phyloP scores from a whole-genome alignment of 2,113 vertebrate species.

The Hemichromis elongatus region DNA sequence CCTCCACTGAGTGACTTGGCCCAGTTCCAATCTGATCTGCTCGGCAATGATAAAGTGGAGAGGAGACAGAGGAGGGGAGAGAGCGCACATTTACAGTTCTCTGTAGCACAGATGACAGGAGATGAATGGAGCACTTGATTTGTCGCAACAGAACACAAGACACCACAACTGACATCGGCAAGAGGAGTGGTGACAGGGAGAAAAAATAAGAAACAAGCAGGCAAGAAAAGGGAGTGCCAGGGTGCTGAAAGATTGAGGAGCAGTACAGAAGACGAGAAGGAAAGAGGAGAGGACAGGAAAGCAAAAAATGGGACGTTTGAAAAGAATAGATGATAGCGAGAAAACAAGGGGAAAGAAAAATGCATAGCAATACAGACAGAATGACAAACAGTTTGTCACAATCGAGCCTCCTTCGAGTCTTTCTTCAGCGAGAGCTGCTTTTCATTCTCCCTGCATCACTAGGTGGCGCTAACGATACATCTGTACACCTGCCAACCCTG shows the following conservation, averaged over 20 bases:
- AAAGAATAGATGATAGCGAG: not conserved
- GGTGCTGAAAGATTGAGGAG: slow-evolving; percentile 13
- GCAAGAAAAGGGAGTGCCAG: not conserved
- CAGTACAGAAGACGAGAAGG: not conserved
- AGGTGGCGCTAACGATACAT: slow-evolving; percentile 72
- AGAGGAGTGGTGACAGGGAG: slow-evolving; percentile 24
- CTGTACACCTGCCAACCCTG: slow-evolving; percentile 42
- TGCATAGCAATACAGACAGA: not conserved
- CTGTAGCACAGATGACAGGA: slow-evolving; percentile 34
- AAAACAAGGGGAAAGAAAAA: not conserved
- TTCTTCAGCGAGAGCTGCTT: not conserved
- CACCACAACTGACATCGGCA: slow-evolving; percentile 22
- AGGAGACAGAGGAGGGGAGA: slow-evolving; percentile 23
- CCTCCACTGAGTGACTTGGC: slow-evolving; percentile 38
- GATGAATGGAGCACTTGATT: slow-evolving; percentile 49
- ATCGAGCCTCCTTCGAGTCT: not conserved
- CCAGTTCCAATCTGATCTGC: slow-evolving; percentile 41
- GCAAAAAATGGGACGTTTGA: not conserved
- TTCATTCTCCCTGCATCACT: slow-evolving; percentile 41
- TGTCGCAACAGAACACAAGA: slow-evolving; percentile 40
- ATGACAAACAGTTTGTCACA: slow-evolving; percentile 15
- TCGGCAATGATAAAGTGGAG: slow-evolving; percentile 42
- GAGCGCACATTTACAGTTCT: slow-evolving; percentile 10
- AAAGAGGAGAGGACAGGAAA: not conserved
- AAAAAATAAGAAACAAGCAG: not conserved